A percentile compares a stretch with the other conserved stretches of the same genome.
Evolutionary conservation across 2,888 invertebrate genomes (phyloP).

Genomic region (Rambutsinella grinnellia): DNA sequence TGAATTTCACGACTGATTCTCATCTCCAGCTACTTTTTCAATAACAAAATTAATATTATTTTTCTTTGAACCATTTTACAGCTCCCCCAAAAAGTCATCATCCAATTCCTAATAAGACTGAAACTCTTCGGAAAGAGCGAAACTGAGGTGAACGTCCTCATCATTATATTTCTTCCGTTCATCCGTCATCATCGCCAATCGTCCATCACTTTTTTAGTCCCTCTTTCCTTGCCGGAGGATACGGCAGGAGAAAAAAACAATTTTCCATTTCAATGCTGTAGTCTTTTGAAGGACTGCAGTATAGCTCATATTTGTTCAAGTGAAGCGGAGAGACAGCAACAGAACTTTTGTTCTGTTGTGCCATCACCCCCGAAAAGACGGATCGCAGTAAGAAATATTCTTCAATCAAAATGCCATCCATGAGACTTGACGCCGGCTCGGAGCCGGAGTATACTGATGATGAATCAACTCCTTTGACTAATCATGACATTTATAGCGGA

Average conservation of each 20-base stretch:
- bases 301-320: neutral
- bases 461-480: conserved; percentile 85
- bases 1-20: neutral
- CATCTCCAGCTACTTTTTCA: neutral
- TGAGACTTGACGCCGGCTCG: conserved; percentile 62
- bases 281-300: neutral
- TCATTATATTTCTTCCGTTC: neutral
- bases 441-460: conserved; percentile 74
- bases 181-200: neutral
- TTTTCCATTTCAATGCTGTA: conserved; percentile 3
- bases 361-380: neutral
- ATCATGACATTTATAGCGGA: conserved; percentile 88
- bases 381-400: conserved; percentile 2
- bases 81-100: conserved; percentile 17
- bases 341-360: neutral
- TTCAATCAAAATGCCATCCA: conserved; percentile 64
- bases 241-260: conserved; percentile 17
- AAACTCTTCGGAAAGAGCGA: conserved; percentile 19
- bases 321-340: neutral
- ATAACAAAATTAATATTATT: neutral
- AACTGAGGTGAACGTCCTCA: conserved; percentile 44
- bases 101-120: conserved; percentile 32
- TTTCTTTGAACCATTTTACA: neutral
- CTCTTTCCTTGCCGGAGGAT: conserved; percentile 37
- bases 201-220: conserved; percentile 26